Conservation (phyloP, 1,140 invertebrate species). For the Temnothorax curvispinosus region DNA sequence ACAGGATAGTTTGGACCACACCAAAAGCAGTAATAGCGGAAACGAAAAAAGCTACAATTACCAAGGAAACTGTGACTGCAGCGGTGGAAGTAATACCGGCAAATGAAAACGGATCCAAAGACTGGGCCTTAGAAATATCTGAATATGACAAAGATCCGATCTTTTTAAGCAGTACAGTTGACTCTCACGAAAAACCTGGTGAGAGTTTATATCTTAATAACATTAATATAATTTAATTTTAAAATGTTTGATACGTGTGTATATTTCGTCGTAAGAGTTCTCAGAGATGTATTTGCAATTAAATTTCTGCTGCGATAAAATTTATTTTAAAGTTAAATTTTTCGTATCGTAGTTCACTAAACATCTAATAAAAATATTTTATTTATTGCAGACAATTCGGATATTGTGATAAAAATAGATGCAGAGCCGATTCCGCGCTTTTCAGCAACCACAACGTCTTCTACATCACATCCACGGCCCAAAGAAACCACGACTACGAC, state of each 20-base stretch:
- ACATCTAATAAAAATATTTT: background rate
- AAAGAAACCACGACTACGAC: constrained; percentile 38
- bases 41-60: constrained; percentile 3
- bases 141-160: constrained; percentile 27
- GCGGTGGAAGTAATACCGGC: background rate
- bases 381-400: constrained; percentile 39
- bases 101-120: background rate
- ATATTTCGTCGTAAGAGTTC: background rate
- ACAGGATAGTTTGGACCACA: constrained; percentile 79
- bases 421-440: background rate
- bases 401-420: background rate
- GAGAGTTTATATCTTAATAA: background rate
- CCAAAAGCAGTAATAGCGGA: constrained; percentile 41
- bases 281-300: background rate
- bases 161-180: background rate
- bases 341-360: background rate
- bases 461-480: constrained; percentile 24
- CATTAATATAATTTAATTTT: background rate
- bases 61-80: constrained; percentile 42
- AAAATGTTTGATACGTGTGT: background rate
- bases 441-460: background rate
- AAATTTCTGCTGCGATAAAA: background rate
- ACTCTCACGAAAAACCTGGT: constrained; percentile 38
- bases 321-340: background rate
- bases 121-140: constrained; percentile 22